phyloP scores from a whole-genome alignment of 2,888 invertebrate genomes.

The Mesopsocus fuscifrons region DNA sequence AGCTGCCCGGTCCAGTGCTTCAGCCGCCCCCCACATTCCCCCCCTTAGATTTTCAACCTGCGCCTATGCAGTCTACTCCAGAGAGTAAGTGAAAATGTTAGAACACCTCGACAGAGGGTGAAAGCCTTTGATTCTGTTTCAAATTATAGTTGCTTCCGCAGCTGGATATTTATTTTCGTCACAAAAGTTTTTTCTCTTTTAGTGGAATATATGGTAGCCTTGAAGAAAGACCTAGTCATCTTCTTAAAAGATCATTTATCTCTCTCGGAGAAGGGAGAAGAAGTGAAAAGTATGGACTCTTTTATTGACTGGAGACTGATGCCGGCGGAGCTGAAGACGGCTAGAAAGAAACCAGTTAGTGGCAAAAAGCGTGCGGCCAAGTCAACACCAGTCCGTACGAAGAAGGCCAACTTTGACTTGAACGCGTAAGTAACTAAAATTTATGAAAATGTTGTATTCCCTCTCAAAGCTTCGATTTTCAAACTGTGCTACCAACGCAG shows the following conservation, averaged over 20 bases:
- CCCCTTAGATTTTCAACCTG: constrained; percentile 27
- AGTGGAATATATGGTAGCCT: constrained; percentile 26
- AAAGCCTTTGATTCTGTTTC: constrained; percentile 9
- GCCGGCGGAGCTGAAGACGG: background rate
- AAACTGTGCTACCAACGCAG: too few relatives aligned
- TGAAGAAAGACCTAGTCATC: constrained; percentile 24
- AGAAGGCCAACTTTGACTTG: background rate
- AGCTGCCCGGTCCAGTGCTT: constrained; percentile 23
- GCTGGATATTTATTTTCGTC: too few relatives aligned
- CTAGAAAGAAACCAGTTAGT: too few relatives aligned
- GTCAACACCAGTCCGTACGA: background rate
- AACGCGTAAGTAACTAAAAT: too few relatives aligned
- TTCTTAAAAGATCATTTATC: constrained; percentile 19
- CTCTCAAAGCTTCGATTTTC: too few relatives aligned
- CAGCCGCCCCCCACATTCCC: constrained; percentile 28
- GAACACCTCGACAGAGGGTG: too few relatives aligned
- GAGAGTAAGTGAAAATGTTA: constrained; percentile 13
- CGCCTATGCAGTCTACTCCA: constrained; percentile 22
- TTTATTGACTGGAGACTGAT: background rate
- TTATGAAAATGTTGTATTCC: too few relatives aligned
- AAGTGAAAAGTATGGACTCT: background rate
- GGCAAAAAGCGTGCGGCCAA: background rate
- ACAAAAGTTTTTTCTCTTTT: too few relatives aligned
- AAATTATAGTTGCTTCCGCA: too few relatives aligned
- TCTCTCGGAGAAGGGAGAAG: too few relatives aligned